phyloP scores from a whole-genome alignment of 2,113 vertebrate genomes.

The Donacobius atricapilla region DNA sequence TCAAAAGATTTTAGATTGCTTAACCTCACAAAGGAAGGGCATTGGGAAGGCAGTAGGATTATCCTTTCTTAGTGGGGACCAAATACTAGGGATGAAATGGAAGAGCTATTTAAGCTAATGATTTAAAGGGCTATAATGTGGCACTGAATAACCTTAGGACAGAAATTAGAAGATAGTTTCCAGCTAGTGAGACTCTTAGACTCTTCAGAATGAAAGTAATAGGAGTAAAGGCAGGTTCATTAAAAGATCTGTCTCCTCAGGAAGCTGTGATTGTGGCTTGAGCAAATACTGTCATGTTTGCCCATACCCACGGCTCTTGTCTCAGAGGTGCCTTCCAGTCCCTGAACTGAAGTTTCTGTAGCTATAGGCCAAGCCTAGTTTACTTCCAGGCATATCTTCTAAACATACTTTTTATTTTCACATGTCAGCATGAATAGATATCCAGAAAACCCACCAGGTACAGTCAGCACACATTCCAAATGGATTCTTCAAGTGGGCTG shows the following conservation, averaged over 20 bases:
- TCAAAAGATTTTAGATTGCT: conserved; percentile 40
- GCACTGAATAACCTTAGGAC: neutral
- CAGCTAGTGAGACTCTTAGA: neutral
- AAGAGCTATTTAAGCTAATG: conserved; percentile 30
- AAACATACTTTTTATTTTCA: neutral
- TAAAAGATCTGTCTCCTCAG: neutral
- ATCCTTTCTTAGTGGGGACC: conserved; percentile 44
- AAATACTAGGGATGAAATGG: conserved; percentile 31
- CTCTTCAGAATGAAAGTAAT: neutral
- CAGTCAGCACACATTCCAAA: neutral
- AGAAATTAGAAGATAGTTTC: neutral
- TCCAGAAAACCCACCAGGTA: neutral
- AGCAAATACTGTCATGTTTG: neutral
- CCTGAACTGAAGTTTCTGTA: neutral
- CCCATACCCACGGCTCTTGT: neutral
- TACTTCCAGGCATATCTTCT: neutral
- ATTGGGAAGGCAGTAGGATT: conserved; percentile 28
- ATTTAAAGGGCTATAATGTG: neutral
- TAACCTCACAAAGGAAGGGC: conserved; percentile 14
- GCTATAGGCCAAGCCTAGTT: neutral
- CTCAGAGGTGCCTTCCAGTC: neutral
- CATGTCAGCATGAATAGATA: neutral
- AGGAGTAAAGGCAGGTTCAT: neutral
- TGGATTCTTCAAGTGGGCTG: neutral
- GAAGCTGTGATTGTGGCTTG: neutral